Evolutionary conservation across 2,888 invertebrate species (phyloP), one percentile per base, ranked within the genome.

Genomic region (Melinaea marsaeus): DNA sequence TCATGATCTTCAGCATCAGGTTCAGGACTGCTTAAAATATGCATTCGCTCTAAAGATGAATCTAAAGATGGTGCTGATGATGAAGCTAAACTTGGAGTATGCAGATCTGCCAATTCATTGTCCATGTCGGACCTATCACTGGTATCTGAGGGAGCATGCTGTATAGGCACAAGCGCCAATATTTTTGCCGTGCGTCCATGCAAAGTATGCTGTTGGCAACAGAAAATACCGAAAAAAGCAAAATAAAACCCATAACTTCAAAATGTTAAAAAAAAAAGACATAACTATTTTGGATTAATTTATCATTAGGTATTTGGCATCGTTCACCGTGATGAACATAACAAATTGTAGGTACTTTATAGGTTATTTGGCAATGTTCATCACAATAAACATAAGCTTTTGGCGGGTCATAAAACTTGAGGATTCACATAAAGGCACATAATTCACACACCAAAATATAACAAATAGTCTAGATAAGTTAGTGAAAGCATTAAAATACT

Each of bases 1-100:
- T 67, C 62, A 62, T 67, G 47, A 56, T 59, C 59, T 64, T 62
- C 62, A 62, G 60, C 60, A 62, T 67, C 67, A 61, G 64, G 62
- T 64, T 64, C 62, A 56, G 61, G 57, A 63, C 67, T 67, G 62
- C 60, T 62, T 58, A 57, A 65, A 55, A 69, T 63, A 58, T 68
- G 56, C 61, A 68, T 57, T 54, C 64, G 66, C 58, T 68, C 64
- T 66, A 64, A 66, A 63, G 68, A 68, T 56, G 68, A 67, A 61
- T 64, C 61, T 56, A 61, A n/a, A 61, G 63, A 66, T 54, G 63
- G 63, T 59, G 66, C 33, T 59, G 67, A 60, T 56, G 61, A 61
- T 60, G 59, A 61, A 65, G 62, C 63, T 57, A 63, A 57, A 63
- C 62, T n/a, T n/a, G n/a, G n/a, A n/a, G n/a, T n/a, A n/a, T n/a